A percentile compares a stretch with the other conserved stretches of the same genome.
These are phyloP conservation scores for Brachirus orientalis DNA, from an alignment of 2,113 vertebrate genomes.

Conservation along the genomic window DNA sequence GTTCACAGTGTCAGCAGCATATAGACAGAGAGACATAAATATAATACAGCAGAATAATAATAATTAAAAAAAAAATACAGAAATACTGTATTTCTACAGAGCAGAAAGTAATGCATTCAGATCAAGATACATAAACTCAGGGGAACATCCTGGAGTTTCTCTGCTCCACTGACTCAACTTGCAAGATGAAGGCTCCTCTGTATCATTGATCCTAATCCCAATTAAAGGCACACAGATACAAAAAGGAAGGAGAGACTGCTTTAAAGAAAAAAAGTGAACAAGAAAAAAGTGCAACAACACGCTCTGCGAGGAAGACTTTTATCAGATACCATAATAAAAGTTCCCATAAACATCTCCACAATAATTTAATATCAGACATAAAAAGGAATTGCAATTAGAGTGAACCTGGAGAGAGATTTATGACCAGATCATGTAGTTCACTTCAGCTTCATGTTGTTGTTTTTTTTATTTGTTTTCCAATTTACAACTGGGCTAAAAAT, in stretches of 20 bases:
- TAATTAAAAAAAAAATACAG: not conserved
- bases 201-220: not conserved
- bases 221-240: slow-evolving; percentile 4
- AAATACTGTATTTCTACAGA: not conserved
- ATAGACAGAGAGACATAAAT: slow-evolving; percentile 1
- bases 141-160: not conserved
- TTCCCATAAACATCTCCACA: not conserved
- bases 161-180: slow-evolving; percentile 7
- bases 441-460: not conserved
- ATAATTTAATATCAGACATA: not conserved
- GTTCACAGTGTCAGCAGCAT: not conserved
- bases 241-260: not conserved
- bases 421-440: not conserved
- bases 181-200: not conserved
- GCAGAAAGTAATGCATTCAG: not conserved
- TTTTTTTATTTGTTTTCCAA: not conserved
- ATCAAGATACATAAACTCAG: not conserved
- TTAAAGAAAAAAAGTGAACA: not conserved
- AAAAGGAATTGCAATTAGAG: too few relatives aligned
- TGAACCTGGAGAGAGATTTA: not conserved
- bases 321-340: not conserved
- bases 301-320: not conserved
- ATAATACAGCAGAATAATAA: not conserved
- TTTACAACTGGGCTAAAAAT: too few relatives aligned
- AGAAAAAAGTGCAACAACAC: not conserved